These are phyloP conservation scores for Phenganax marumi DNA, from an alignment of 92 coral and sea anemone genomes.

Conservation along the genomic window DNA sequence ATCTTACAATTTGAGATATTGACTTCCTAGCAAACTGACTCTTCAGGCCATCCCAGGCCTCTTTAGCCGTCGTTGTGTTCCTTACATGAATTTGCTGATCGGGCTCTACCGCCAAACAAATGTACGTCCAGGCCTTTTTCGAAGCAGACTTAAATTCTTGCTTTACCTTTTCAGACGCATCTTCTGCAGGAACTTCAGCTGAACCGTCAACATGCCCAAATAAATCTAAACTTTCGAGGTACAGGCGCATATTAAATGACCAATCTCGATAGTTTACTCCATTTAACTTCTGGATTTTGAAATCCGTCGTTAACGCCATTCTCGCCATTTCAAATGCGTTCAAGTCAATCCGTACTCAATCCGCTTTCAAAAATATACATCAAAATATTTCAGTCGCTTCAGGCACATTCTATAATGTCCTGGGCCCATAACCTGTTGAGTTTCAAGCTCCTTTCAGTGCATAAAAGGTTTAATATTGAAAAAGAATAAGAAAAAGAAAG, in stretches of 20 bases:
- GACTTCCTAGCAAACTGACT: slow-evolving; percentile 30
- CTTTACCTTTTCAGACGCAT: slow-evolving; percentile 27
- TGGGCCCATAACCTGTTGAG: slow-evolving; percentile 31
- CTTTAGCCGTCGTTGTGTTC: slow-evolving; percentile 33
- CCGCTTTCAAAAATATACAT: slow-evolving; percentile 9
- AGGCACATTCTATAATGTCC: slow-evolving; percentile 13
- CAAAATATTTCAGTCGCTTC: slow-evolving; percentile 26
- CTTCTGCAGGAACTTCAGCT: slow-evolving; percentile 27
- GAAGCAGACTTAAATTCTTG: slow-evolving; percentile 22
- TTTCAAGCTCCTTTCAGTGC: too few species aligned
- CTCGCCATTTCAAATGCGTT: slow-evolving; percentile 23
- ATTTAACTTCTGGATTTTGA: slow-evolving; percentile 21
- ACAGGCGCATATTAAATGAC: slow-evolving; percentile 7
- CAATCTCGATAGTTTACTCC: slow-evolving; percentile 33
- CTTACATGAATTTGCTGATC: slow-evolving; percentile 37
- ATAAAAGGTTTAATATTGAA: too few species aligned
- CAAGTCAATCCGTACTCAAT: slow-evolving; percentile 3
- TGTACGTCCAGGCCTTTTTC: slow-evolving; percentile 33
- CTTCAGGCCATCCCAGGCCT: slow-evolving; percentile 38
- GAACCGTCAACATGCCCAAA: slow-evolving; percentile 1
- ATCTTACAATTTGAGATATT: slow-evolving; percentile 14
- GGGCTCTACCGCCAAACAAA: slow-evolving; percentile 25
- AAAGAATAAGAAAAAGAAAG: too few species aligned
- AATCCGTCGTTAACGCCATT: slow-evolving; percentile 27
- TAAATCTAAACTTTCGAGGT: slow-evolving; percentile 8